phyloP scores from a whole-genome alignment of 64 coral and sea anemone species.

The Montipora foliosa region DNA sequence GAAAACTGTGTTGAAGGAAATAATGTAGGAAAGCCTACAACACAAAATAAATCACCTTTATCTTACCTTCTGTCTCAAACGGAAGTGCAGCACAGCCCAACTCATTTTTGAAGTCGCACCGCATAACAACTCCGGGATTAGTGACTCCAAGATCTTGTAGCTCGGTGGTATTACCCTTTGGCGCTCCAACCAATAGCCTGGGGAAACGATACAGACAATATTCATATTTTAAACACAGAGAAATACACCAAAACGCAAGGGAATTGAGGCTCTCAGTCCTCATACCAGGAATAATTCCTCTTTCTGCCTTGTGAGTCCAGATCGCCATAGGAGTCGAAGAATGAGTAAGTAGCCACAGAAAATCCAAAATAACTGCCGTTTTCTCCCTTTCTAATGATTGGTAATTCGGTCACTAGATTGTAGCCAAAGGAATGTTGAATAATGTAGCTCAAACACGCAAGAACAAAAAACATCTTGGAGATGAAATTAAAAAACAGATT shows the following conservation, averaged over 20 bases:
- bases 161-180: conserved; percentile 29
- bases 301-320: not conserved
- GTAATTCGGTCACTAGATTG: conserved; percentile 66
- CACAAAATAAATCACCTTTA: not conserved
- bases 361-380: conserved; percentile 75
- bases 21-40: not conserved
- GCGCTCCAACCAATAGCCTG: conserved; percentile 71
- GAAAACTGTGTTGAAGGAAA: not conserved
- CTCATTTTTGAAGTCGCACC: conserved; percentile 43
- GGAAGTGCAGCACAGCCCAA: not conserved
- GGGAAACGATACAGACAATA: not conserved
- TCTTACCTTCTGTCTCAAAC: not conserved
- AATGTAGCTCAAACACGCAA: conserved; percentile 2
- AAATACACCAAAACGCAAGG: not conserved
- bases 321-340: not conserved
- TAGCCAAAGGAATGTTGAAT: conserved; percentile 48
- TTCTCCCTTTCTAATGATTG: conserved; percentile 53
- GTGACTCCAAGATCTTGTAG: not conserved
- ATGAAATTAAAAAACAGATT: conserved; percentile 41
- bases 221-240: not conserved
- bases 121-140: conserved; percentile 57
- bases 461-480: conserved; percentile 58
- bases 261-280: not conserved
- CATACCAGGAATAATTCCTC: conserved; percentile 22
- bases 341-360: conserved; percentile 51